Conservation (phyloP, 2,888 invertebrate genomes). For the Branchipolynoe longqiensis region DNA sequence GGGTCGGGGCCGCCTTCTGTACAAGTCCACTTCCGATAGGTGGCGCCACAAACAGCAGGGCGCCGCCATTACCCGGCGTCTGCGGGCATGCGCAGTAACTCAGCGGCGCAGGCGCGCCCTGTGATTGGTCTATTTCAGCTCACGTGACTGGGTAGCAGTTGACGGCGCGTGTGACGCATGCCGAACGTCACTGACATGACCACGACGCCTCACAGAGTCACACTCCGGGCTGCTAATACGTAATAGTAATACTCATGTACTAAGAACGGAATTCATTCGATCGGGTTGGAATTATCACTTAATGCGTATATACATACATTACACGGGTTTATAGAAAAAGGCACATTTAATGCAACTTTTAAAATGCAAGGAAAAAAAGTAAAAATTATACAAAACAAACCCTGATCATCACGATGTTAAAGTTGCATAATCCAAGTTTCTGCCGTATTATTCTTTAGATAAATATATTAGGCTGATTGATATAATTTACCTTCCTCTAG, state of each 20-base stretch:
- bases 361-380: slow-evolving; percentile 2
- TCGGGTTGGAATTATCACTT: not conserved
- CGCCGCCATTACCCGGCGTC: too few species aligned
- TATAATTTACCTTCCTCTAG: slow-evolving; percentile 11
- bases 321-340: slow-evolving; percentile 24
- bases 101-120: not conserved
- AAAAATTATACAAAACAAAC: not conserved
- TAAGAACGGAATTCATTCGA: slow-evolving; percentile 18
- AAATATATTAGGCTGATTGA: not conserved
- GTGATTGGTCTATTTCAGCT: not conserved
- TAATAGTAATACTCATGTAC: not conserved
- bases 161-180: not conserved
- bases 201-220: not conserved
- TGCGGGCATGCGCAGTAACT: too few species aligned
- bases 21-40: not conserved
- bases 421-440: slow-evolving; percentile 29
- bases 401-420: not conserved
- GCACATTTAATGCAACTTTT: slow-evolving; percentile 44
- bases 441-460: not conserved
- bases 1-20: not conserved
- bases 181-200: too few species aligned
- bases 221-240: not conserved
- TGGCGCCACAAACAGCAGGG: too few species aligned
- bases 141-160: slow-evolving; percentile 37
- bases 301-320: too few species aligned